Conservation (phyloP, 1,140 invertebrate species). For the Drosophila leontia region DNA sequence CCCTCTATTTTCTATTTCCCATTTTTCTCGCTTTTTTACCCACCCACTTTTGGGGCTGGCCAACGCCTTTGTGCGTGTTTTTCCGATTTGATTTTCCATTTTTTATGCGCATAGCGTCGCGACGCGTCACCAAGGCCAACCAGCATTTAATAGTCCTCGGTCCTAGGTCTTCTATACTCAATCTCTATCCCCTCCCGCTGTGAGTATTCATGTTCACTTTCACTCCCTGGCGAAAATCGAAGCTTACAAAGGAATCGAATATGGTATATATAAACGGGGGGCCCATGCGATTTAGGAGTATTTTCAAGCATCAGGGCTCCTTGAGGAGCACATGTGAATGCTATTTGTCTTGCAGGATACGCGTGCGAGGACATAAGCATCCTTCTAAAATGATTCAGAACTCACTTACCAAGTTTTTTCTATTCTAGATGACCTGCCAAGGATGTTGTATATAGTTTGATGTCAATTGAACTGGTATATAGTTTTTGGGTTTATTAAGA, state of each 20-base stretch:
- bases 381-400: not conserved
- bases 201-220: constrained; percentile 26
- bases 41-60: constrained; percentile 19
- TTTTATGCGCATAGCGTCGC: constrained; percentile 68
- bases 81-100: constrained; percentile 71
- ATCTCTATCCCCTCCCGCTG: not conserved
- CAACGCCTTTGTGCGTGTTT: constrained; percentile 68
- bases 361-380: constrained; percentile 1
- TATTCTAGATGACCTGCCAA: not conserved
- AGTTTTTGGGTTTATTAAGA: not conserved
- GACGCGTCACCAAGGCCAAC: constrained; percentile 57
- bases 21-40: constrained; percentile 4
- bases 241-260: constrained; percentile 18
- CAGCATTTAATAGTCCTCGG: constrained; percentile 35
- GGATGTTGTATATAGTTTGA: not conserved
- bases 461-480: not conserved
- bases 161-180: constrained; percentile 1
- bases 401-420: not conserved
- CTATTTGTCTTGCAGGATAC: not conserved
- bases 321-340: not conserved
- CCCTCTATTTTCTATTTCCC: not conserved
- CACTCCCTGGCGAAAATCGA: constrained; percentile 22
- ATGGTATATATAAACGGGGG: not conserved
- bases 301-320: constrained; percentile 30
- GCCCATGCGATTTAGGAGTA: constrained; percentile 24